phyloP scores from a whole-genome alignment of 1,140 invertebrate genomes.

The Aricia agestis region DNA sequence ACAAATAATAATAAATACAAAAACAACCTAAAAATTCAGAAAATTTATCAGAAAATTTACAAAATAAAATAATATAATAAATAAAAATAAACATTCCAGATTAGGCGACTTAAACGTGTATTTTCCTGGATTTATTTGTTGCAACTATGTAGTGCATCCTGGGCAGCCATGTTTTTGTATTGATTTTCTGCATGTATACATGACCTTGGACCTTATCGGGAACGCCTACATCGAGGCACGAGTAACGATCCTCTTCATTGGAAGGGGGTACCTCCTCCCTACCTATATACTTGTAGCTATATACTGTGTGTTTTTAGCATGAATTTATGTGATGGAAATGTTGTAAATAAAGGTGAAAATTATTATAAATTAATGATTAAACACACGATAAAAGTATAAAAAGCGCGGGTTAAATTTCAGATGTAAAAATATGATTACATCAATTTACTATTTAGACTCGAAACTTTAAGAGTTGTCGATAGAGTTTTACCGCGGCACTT shows the following conservation, averaged over 20 bases:
- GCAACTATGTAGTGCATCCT: neutral
- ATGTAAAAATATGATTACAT: no score
- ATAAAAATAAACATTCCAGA: neutral
- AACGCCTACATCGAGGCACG: neutral
- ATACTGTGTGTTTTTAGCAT: no score
- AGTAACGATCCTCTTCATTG: neutral
- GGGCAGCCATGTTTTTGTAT: neutral
- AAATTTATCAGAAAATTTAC: neutral
- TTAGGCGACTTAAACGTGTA: neutral
- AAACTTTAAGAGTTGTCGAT: no score
- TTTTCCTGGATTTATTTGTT: neutral
- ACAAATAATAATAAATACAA: neutral
- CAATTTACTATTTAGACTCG: no score
- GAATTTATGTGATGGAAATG: no score
- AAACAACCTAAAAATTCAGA: neutral
- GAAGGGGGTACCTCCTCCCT: neutral
- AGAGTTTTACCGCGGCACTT: no score
- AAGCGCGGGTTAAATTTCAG: no score
- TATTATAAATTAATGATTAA: no score
- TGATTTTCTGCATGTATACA: neutral
- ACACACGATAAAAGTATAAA: no score
- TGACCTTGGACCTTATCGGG: neutral
- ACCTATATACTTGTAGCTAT: neutral
- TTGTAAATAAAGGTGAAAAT: no score
- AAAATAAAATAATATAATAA: neutral